Conservation (phyloP, 2,888 invertebrate species). For the Aleiodes leptofemur region DNA sequence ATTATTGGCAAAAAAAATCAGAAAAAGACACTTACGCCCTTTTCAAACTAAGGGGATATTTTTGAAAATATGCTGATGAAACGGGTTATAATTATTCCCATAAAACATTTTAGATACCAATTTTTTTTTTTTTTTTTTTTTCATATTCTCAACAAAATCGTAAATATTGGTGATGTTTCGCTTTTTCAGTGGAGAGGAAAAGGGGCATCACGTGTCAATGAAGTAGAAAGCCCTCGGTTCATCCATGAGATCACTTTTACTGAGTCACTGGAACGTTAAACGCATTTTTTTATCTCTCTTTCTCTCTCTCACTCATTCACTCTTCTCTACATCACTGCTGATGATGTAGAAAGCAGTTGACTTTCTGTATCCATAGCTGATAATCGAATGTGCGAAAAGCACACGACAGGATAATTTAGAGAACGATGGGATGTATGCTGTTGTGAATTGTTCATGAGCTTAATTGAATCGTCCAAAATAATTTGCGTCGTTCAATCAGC, state of each 20-base stretch:
- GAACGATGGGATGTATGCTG: not conserved
- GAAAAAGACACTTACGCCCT: too few relatives aligned
- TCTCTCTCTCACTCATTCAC: not conserved
- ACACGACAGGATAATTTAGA: conserved; percentile 1
- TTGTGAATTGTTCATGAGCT: not conserved
- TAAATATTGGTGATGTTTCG: not conserved
- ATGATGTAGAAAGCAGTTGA: conserved; percentile 18
- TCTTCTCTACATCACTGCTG: not conserved
- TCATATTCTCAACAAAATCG: not conserved
- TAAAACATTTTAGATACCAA: too few relatives aligned
- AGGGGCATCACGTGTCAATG: conserved; percentile 21
- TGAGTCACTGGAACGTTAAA: conserved; percentile 2
- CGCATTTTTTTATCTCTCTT: not conserved
- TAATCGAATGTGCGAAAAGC: conserved; percentile 2
- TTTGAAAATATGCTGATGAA: too few relatives aligned
- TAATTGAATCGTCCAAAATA: not conserved
- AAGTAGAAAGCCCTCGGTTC: conserved; percentile 25
- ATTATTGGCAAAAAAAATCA: too few relatives aligned
- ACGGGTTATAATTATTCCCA: too few relatives aligned
- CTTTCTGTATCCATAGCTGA: conserved; percentile 22
- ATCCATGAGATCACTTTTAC: conserved; percentile 33
- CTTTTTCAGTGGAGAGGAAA: not conserved
- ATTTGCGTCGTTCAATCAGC: conserved; percentile 2
- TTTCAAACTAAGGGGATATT: too few relatives aligned
- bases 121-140: not conserved